Evolutionary conservation across 1,140 invertebrate genomes (phyloP).

Genomic region (Listronotus bonariensis): DNA sequence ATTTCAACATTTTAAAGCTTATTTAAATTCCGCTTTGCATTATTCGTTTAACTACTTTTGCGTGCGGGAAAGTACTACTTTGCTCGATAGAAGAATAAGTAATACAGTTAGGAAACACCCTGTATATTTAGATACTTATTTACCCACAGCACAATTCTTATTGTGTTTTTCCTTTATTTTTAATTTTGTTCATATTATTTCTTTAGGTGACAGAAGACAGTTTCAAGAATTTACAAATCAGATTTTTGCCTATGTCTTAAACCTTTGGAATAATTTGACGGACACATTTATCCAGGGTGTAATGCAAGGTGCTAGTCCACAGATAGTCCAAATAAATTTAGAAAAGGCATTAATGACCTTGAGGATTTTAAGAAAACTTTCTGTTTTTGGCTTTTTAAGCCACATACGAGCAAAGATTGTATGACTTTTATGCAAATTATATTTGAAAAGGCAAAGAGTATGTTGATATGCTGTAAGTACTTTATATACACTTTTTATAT

Average conservation of each 20-base stretch:
- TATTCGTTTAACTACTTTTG: too few species aligned
- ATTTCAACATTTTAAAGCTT: too few species aligned
- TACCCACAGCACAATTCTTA: not conserved
- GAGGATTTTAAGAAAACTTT: constrained; percentile 81
- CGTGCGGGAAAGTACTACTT: too few species aligned
- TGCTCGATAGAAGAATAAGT: too few species aligned
- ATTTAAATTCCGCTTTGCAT: too few species aligned
- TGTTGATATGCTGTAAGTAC: constrained; percentile 73
- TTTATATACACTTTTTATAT: not conserved
- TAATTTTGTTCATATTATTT: not conserved
- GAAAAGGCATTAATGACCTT: constrained; percentile 79
- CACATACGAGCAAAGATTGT: constrained; percentile 72
- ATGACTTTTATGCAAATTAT: constrained; percentile 78
- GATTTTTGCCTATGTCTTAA: constrained; percentile 72
- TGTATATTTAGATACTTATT: too few species aligned
- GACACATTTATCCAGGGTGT: constrained; percentile 68
- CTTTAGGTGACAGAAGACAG: constrained; percentile 49
- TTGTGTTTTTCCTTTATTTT: too few species aligned
- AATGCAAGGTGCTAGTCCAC: constrained; percentile 60
- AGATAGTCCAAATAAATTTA: constrained; percentile 65
- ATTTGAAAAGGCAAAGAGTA: constrained; percentile 75
- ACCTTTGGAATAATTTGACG: constrained; percentile 75
- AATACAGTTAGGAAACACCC: too few species aligned
- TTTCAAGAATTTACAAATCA: constrained; percentile 74
- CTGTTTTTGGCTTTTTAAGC: constrained; percentile 78